Conservation (phyloP, 1,140 invertebrate genomes). For the Tetramorium alpestre region DNA sequence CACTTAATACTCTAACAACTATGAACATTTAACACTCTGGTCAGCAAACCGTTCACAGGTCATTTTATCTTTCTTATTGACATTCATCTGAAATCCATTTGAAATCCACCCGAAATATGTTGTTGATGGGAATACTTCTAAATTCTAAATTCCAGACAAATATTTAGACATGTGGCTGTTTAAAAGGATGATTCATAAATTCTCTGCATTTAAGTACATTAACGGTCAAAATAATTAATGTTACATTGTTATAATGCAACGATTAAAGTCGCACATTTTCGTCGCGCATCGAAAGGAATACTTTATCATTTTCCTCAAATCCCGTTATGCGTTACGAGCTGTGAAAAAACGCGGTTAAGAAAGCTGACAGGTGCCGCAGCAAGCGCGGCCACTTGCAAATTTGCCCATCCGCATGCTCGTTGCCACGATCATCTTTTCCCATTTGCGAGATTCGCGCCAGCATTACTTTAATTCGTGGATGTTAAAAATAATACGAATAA, state of each 20-base stretch:
- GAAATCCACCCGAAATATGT: too few species aligned
- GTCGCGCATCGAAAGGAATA: background rate
- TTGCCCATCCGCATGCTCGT: background rate
- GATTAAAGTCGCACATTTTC: background rate
- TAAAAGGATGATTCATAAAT: too few species aligned
- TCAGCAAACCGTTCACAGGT: too few species aligned
- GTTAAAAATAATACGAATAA: background rate
- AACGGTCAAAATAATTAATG: background rate
- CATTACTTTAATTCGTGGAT: background rate
- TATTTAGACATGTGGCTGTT: too few species aligned
- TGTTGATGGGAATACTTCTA: too few species aligned
- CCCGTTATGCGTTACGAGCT: background rate
- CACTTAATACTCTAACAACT: too few species aligned
- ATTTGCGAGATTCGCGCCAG: background rate
- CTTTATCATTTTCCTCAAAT: background rate
- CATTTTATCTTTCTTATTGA: too few species aligned
- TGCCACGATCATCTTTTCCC: background rate
- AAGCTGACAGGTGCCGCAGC: background rate
- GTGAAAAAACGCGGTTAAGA: conserved; percentile 12
- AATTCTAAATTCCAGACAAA: too few species aligned
- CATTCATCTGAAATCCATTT: too few species aligned
- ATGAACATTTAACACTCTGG: too few species aligned
- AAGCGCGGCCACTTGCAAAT: background rate
- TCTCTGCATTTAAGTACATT: too few species aligned
- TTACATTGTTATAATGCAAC: background rate